Evolutionary conservation across 2,797 vertebrate species (phyloP).

Genomic region (Numenius phaeopus): DNA sequence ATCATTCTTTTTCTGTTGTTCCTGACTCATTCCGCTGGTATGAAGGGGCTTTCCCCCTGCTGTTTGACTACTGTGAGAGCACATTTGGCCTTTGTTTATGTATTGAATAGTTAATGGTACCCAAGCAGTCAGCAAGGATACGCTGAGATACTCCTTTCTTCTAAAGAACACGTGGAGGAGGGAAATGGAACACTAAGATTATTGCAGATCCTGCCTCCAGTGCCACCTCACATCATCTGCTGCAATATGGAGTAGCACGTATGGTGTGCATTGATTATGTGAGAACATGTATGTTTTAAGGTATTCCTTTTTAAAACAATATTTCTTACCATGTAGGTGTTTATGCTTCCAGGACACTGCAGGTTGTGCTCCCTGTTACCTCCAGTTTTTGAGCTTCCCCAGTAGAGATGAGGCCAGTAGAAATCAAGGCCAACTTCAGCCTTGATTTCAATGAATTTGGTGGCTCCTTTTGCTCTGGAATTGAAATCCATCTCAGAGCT

Average conservation of each 20-base stretch:
- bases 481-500: neutral
- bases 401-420: neutral
- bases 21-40: neutral
- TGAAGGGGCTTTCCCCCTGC: neutral
- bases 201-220: neutral
- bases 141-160: neutral
- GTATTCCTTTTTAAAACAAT: neutral
- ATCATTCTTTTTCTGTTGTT: neutral
- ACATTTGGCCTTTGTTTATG: neutral
- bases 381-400: neutral
- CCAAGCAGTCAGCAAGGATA: neutral
- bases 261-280: accelerated
- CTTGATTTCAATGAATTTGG: neutral
- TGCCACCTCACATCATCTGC: neutral
- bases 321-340: neutral
- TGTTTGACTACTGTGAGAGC: neutral
- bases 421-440: neutral
- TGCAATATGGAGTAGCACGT: neutral
- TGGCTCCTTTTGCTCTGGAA: neutral
- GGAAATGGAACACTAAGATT: neutral
- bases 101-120: neutral
- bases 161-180: neutral
- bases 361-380: neutral
- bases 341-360: neutral
- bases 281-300: neutral